A percentile compares a stretch with the other conserved stretches of the same genome.
phyloP scores from a whole-genome alignment of 2,797 vertebrate genomes.

The Anguilla anguilla region DNA sequence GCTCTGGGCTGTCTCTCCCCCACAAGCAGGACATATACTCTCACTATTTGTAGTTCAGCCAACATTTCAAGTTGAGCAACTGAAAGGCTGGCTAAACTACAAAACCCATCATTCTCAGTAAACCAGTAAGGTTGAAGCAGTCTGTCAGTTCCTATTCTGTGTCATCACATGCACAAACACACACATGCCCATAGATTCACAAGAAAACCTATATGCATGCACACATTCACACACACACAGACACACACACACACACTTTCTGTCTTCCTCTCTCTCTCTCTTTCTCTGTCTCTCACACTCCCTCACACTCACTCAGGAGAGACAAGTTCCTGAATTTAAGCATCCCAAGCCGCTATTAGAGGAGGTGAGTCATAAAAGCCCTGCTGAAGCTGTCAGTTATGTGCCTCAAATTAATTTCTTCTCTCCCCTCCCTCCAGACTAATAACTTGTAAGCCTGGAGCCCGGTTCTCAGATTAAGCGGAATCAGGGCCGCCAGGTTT shows the following conservation, averaged over 20 bases:
- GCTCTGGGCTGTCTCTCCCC: constrained; percentile 25
- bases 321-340: constrained; percentile 68
- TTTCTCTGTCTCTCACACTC: background rate
- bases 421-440: constrained; percentile 65
- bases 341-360: constrained; percentile 64
- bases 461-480: constrained; percentile 5
- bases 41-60: background rate
- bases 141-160: background rate
- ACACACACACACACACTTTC: background rate
- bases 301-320: constrained; percentile 37
- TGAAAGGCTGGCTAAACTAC: constrained; percentile 33
- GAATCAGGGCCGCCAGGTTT: background rate
- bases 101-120: constrained; percentile 52
- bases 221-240: background rate
- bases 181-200: background rate
- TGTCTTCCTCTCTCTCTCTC: background rate
- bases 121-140: constrained; percentile 39
- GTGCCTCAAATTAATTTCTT: constrained; percentile 73
- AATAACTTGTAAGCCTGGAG: constrained; percentile 64
- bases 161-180: background rate
- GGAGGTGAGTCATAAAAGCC: constrained; percentile 69
- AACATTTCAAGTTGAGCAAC: constrained; percentile 10
- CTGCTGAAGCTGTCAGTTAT: constrained; percentile 73
- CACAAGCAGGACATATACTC: constrained; percentile 15
- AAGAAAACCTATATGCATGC: background rate